phyloP scores from a whole-genome alignment of 2,888 invertebrate species.

The Agrilus mali region DNA sequence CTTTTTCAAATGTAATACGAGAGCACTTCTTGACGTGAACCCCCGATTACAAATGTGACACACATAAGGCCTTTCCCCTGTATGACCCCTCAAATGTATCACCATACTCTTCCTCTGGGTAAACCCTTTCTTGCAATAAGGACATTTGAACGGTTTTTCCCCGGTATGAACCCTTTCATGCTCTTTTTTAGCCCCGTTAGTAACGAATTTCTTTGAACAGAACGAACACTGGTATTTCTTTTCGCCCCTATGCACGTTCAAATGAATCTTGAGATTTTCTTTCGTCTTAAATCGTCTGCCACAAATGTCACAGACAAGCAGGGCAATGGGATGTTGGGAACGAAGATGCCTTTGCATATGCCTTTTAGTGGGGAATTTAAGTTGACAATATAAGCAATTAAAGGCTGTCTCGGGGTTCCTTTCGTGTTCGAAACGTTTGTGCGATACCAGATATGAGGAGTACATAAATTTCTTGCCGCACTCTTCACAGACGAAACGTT shows the following conservation, averaged over 20 bases:
- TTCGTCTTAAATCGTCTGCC: slow-evolving; percentile 27
- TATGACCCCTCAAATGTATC: slow-evolving; percentile 13
- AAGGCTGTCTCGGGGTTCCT: slow-evolving; percentile 19
- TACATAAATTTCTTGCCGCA: slow-evolving; percentile 41
- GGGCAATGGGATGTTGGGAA: slow-evolving; percentile 34
- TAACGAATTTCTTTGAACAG: slow-evolving; percentile 4
- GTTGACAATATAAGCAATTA: slow-evolving; percentile 30
- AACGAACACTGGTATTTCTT: slow-evolving; percentile 5
- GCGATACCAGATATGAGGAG: slow-evolving; percentile 29
- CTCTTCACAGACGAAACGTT: slow-evolving; percentile 40
- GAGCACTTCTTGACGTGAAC: slow-evolving; percentile 48
- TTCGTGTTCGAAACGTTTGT: slow-evolving; percentile 27
- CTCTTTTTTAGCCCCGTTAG: neutral
- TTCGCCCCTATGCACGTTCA: slow-evolving; percentile 6
- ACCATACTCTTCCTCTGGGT: slow-evolving; percentile 13
- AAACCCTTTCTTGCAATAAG: slow-evolving; percentile 13
- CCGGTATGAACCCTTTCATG: slow-evolving; percentile 6
- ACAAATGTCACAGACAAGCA: slow-evolving; percentile 33
- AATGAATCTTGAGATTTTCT: slow-evolving; percentile 8
- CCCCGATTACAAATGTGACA: slow-evolving; percentile 47
- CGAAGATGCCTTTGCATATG: slow-evolving; percentile 39
- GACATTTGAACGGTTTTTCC: slow-evolving; percentile 24
- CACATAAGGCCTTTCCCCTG: slow-evolving; percentile 23
- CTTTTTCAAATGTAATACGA: slow-evolving; percentile 47
- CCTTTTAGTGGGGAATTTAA: slow-evolving; percentile 30